phyloP scores from a whole-genome alignment of 2,113 vertebrate genomes.

The Megaceryle maxima region DNA sequence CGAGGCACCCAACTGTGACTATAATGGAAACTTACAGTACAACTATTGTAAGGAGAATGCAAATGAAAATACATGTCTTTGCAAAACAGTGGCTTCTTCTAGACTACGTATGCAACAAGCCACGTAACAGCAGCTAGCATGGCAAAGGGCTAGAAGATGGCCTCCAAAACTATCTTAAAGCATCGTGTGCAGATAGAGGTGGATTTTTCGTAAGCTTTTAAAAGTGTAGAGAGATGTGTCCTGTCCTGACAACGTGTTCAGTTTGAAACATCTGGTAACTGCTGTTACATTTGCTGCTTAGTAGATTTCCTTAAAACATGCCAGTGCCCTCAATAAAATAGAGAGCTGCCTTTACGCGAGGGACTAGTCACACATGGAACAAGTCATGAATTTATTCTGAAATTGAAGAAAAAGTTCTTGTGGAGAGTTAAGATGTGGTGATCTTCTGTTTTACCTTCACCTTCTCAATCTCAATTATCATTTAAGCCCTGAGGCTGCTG shows the following conservation, averaged over 20 bases:
- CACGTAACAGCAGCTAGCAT: background rate
- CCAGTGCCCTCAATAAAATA: background rate
- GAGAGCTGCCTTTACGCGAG: background rate
- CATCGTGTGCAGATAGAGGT: background rate
- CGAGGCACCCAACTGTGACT: background rate
- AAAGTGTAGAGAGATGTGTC: background rate
- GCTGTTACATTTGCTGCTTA: background rate
- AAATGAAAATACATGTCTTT: slow-evolving; percentile 13
- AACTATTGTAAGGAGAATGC: background rate
- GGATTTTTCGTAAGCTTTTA: background rate
- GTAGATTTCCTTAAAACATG: background rate
- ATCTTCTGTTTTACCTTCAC: background rate
- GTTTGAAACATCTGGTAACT: background rate
- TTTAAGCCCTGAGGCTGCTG: background rate
- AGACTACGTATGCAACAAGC: background rate
- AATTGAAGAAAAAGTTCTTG: background rate
- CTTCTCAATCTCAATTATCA: background rate
- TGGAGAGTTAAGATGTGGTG: background rate
- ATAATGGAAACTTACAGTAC: background rate
- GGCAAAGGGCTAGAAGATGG: background rate
- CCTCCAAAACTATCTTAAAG: background rate
- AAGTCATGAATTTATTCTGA: background rate
- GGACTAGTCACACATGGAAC: no score
- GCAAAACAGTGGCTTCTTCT: background rate
- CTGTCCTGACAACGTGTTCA: background rate